phyloP scores from a whole-genome alignment of 2,888 invertebrate genomes.

The Marasmarcha lunaedactyla region DNA sequence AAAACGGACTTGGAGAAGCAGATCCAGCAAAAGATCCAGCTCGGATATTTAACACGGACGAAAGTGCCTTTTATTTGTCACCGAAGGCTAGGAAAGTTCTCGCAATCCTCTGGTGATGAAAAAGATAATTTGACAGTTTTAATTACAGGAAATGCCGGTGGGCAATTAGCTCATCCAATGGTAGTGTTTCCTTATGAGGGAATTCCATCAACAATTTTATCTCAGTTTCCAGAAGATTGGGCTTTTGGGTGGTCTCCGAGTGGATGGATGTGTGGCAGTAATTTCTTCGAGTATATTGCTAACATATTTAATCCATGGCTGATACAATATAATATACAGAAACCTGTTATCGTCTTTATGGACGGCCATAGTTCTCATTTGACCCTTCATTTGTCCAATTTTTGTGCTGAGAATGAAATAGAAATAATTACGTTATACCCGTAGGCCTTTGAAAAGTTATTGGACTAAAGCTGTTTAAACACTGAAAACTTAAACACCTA shows the following conservation, averaged over 20 bases:
- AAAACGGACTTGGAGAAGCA: too few species aligned
- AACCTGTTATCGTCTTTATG: constrained; percentile 10
- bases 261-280: constrained; percentile 8
- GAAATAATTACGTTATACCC: constrained; percentile 10
- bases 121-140: constrained; percentile 13
- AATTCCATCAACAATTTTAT: background rate
- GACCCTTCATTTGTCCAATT: constrained; percentile 8
- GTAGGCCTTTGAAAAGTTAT: constrained; percentile 7
- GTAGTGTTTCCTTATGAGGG: constrained; percentile 3
- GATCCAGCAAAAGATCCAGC: too few species aligned
- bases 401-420: constrained; percentile 4
- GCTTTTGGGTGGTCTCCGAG: background rate
- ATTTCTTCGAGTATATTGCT: constrained; percentile 9
- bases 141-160: constrained; percentile 10
- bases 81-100: constrained; percentile 20
- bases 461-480: background rate
- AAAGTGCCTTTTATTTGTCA: background rate
- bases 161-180: constrained; percentile 10
- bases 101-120: constrained; percentile 18
- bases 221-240: background rate
- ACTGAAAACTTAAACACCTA: background rate
- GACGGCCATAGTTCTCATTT: constrained; percentile 11
- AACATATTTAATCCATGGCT: constrained; percentile 12
- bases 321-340: constrained; percentile 5
- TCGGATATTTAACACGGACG: too few species aligned